Percentiles rank a stretch among this genome's conserved stretches.
Evolutionary conservation across 2,113 vertebrate genomes (phyloP).

Genomic region (Misgurnus mizolepis): DNA sequence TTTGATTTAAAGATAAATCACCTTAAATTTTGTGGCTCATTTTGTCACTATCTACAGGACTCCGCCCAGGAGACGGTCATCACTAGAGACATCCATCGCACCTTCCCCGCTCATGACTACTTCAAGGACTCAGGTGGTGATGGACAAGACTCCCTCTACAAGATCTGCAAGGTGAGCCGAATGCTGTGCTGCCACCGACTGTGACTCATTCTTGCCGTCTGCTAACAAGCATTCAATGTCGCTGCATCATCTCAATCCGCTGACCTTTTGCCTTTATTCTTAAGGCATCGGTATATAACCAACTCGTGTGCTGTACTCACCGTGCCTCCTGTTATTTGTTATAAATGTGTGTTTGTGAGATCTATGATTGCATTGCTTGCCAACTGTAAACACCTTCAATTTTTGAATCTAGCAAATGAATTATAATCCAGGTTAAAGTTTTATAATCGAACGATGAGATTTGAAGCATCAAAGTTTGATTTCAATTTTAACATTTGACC

Average conservation of each 20-base stretch:
- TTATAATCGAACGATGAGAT: no score
- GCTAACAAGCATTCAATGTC: constrained; percentile 3
- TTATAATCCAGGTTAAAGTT: no score
- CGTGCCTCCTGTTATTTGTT: not conserved
- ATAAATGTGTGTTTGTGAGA: not conserved
- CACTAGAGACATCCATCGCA: constrained; percentile 95
- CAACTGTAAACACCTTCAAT: no score
- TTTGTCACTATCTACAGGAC: constrained; percentile 76
- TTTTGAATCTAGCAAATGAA: no score
- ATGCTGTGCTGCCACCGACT: not conserved
- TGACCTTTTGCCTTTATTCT: constrained; percentile 17
- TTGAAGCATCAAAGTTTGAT: no score
- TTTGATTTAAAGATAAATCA: no score
- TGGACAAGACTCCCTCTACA: constrained; percentile 95
- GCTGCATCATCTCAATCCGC: constrained; percentile 13
- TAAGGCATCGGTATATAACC: constrained; percentile 3
- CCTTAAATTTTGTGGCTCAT: not conserved
- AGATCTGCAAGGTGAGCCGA: constrained; percentile 92
- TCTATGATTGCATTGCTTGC: not conserved
- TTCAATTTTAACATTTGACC: no score
- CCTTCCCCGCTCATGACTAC: constrained; percentile 96
- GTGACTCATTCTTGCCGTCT: constrained; percentile 6
- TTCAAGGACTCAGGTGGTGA: constrained; percentile 96
- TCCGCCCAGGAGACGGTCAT: constrained; percentile 93
- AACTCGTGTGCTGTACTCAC: not conserved